Evolutionary conservation across 2,888 invertebrate genomes (phyloP), one percentile per base, ranked within the genome.

Genomic region (Lysandra coridon): DNA sequence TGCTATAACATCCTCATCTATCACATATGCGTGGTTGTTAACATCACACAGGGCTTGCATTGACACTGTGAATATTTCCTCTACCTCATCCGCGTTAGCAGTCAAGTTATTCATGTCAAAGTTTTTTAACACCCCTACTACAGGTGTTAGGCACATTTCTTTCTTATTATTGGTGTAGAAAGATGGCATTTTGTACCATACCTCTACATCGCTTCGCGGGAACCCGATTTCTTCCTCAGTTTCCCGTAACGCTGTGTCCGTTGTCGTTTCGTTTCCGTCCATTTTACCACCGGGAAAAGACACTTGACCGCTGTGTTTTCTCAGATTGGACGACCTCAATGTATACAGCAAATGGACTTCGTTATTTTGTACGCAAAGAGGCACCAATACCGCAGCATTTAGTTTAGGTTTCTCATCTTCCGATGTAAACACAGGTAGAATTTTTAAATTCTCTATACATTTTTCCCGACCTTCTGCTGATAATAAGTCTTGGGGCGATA

Each of bases 191-290:
- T 85, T 82, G 1, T 96, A 95, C 98, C 98, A 98, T 40, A 98
- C 88, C 53, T 97, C 95, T 0, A 98, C 91, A 14, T 93, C 89
- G 1, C 94, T 87, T 4, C 91, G 89, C 0, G 94, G 87, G 40
- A 99, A 93, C 0, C 98, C 97, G 5, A 98, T 95, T 90, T 99
- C 99, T 90, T 99, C 99, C 87, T 97, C 95, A 0, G 98, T 97
- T 94, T 99, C 99, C 78, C 99, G 94, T 1, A 98, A 85, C 0
- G 98, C 98, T 12, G 98, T 97, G 14, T 96, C 95, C 60, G 96
- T 92, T 6, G 95, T 92, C 82, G 93, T 95, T 83, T 92, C 91
- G 82, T 96, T 96, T 1, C 94, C 93, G 82, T 98, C 98, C 80
- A 95, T 93, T 92, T 97, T 97, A 0, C 97, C 98, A 82, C 97